Conservation (phyloP, 2,888 invertebrate genomes). For the Acanthosoma haemorrhoidale region DNA sequence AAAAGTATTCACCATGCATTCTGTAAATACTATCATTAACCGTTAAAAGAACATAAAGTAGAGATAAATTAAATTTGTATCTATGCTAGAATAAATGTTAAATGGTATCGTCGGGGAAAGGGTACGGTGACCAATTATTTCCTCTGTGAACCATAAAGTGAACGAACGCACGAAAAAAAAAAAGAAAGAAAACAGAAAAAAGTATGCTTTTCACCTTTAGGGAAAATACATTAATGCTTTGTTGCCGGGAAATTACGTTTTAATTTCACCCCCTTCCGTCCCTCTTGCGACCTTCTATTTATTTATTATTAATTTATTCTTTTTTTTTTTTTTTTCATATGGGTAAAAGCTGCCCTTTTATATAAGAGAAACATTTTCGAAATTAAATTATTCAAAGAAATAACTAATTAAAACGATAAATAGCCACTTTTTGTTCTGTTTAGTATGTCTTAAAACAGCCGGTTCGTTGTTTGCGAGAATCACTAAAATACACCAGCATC, state of each 20-base stretch:
- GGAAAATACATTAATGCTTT: conserved; percentile 12
- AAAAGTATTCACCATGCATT: no score
- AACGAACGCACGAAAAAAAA: neutral
- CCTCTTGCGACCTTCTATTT: conserved; percentile 8
- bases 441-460: no score
- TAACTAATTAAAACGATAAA: neutral
- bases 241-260: neutral
- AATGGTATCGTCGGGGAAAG: neutral
- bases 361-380: neutral
- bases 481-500: no score
- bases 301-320: neutral
- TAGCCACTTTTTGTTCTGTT: no score
- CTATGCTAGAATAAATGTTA: no score
- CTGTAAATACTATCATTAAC: no score
- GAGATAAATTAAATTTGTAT: neutral
- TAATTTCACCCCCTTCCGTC: no score
- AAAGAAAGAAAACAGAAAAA: no score
- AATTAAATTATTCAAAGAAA: conserved; percentile 8
- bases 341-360: neutral
- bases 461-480: no score
- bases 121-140: neutral
- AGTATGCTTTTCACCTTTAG: conserved; percentile 2
- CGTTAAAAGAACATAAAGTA: neutral
- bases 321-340: neutral
- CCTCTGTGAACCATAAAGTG: neutral